Evolutionary conservation across 2,888 invertebrate species (phyloP).

Genomic region (Oasisia sp.): DNA sequence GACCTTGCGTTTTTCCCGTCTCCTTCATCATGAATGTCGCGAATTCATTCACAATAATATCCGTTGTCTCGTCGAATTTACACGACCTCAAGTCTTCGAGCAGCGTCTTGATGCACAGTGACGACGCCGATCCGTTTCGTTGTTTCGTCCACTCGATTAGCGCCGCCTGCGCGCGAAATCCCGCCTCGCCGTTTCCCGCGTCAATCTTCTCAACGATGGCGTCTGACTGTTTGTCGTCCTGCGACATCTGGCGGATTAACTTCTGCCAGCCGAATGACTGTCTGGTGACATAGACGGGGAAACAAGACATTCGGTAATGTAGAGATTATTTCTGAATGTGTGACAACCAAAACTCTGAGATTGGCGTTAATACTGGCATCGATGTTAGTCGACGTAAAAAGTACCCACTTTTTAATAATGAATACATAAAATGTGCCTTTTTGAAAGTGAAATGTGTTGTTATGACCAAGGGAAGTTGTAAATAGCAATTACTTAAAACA

Average conservation of each 20-base stretch:
- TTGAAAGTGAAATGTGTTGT: background rate
- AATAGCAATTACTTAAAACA: no score
- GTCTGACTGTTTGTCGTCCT: background rate
- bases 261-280: constrained; percentile 6
- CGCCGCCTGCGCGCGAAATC: background rate
- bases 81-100: background rate
- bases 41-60: background rate
- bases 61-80: background rate
- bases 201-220: background rate
- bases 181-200: background rate
- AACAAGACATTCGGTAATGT: background rate
- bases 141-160: background rate
- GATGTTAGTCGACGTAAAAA: background rate
- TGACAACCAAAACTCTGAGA: background rate
- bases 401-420: background rate
- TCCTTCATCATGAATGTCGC: background rate
- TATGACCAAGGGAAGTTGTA: background rate
- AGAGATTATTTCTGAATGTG: background rate
- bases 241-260: background rate
- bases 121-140: background rate
- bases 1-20: background rate
- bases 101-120: background rate
- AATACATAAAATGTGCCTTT: background rate
- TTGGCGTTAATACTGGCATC: background rate
- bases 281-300: background rate